Conservation (phyloP, 2,888 invertebrate genomes). For the Eulithis prunata region DNA sequence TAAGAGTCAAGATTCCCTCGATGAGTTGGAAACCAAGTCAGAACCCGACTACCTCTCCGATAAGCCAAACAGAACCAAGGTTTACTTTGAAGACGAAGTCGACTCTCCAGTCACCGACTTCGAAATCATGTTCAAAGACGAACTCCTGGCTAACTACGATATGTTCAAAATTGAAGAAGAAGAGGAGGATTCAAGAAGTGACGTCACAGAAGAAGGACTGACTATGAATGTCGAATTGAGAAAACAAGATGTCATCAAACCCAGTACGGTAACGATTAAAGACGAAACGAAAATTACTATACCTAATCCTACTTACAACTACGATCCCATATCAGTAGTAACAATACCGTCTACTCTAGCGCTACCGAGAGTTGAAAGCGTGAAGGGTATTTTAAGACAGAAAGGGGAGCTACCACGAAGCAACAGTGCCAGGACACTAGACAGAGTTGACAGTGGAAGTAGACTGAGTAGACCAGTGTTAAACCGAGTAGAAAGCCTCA, state of each 20-base stretch:
- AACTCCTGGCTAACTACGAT: constrained; percentile 67
- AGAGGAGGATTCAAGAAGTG: constrained; percentile 70
- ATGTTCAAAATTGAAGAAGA: constrained; percentile 82
- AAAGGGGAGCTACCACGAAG: constrained; percentile 66
- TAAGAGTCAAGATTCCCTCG: constrained; percentile 65
- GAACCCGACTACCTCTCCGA: constrained; percentile 74
- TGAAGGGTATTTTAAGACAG: constrained; percentile 71
- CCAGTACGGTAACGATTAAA: constrained; percentile 76
- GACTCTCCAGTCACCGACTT: constrained; percentile 80
- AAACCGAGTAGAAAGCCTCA: constrained; percentile 76
- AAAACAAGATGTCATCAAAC: constrained; percentile 75
- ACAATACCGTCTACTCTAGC: constrained; percentile 65
- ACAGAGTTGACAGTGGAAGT: constrained; percentile 64
- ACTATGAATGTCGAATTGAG: constrained; percentile 73
- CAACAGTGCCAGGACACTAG: constrained; percentile 69
- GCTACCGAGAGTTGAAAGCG: constrained; percentile 73
- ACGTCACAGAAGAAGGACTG: constrained; percentile 74
- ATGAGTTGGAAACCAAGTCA: constrained; percentile 76
- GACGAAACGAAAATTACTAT: constrained; percentile 76
- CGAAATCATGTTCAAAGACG: constrained; percentile 83
- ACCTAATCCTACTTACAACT: constrained; percentile 68
- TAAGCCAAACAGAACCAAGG: constrained; percentile 76
- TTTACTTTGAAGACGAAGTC: constrained; percentile 80
- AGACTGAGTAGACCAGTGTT: constrained; percentile 61
- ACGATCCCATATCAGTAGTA: constrained; percentile 68